Evolutionary conservation across 2,888 invertebrate species (phyloP), one percentile per base, ranked within the genome.

Genomic region (Gastrophysa polygoni): DNA sequence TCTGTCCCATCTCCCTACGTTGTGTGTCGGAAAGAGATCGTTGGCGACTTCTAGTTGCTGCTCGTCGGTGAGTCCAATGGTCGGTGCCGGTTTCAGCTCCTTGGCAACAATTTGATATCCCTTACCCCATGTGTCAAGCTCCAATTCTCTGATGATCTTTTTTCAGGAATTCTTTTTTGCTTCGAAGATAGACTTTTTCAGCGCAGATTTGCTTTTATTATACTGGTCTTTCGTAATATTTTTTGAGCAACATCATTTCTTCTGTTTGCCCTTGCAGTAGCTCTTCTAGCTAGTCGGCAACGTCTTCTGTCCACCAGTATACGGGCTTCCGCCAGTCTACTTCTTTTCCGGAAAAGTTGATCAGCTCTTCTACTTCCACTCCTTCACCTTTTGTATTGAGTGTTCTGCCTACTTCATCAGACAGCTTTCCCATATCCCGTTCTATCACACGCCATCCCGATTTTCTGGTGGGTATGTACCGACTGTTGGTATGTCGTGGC

Each of bases 291-390:
- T 46, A 18, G 17, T 1, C 16, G 18, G 28, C 18, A 4, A 43
- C 56, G 24, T 61, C 24, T 34, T 52, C 34, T 8, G 11, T n/a
- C 21, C 46, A 46, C 46, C 21, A 21, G 16, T 46, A 21, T 21
- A 20, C 21, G 2, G 21, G 38, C 14, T 8, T 32, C 11, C 34
- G 11, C 10, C 16, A 16, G 28, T 2, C 18, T 18, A n/a, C n/a
- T n/a, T n/a, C n/a, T n/a, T n/a, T n/a, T n/a, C n/a, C n/a, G n/a
- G n/a, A n/a, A n/a, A n/a, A n/a, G n/a, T n/a, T n/a, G n/a, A n/a
- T n/a, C n/a, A n/a, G n/a, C n/a, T n/a, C n/a, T n/a, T n/a, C n/a
- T n/a, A n/a, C n/a, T n/a, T n/a, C n/a, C n/a, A n/a, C n/a, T n/a
- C n/a, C n/a, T n/a, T n/a, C n/a, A n/a, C n/a, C n/a, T n/a, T n/a